These are phyloP conservation scores for Lophotis ruficrista DNA, from an alignment of 2,113 vertebrate genomes.

Conservation along the genomic window DNA sequence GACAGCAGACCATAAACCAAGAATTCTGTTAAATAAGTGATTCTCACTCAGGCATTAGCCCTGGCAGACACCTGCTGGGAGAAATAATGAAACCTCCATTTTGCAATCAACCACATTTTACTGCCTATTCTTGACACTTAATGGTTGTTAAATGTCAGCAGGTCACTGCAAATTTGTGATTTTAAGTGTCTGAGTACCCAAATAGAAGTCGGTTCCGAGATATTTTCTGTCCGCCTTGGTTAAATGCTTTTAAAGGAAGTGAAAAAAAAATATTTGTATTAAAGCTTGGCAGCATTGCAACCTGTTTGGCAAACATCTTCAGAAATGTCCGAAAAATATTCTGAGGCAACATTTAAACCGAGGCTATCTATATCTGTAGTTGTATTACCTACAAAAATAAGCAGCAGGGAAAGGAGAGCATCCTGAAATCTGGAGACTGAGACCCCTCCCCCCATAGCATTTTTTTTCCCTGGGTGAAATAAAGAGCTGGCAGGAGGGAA, in stretches of 20 bases:
- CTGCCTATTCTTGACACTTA: constrained; percentile 48
- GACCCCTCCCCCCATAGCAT: rapidly evolving
- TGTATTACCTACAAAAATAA: neutral
- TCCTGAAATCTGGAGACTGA: neutral
- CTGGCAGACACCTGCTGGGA: constrained; percentile 54
- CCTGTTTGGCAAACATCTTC: neutral
- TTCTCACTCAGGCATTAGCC: constrained; percentile 29
- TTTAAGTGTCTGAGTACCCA: constrained; percentile 45
- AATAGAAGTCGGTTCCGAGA: neutral
- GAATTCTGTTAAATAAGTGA: constrained; percentile 56
- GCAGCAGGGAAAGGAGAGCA: neutral
- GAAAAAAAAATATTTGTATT: neutral
- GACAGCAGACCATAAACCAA: constrained; percentile 47
- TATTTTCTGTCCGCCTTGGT: neutral
- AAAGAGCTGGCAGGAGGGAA: neutral
- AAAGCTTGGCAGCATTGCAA: neutral
- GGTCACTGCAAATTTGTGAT: constrained; percentile 49
- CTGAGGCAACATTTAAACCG: neutral
- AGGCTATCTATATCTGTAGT: neutral
- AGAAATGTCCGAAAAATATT: neutral
- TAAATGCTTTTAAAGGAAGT: neutral
- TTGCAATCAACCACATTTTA: constrained; percentile 48
- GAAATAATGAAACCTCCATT: constrained; percentile 55
- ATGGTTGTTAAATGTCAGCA: constrained; percentile 24
- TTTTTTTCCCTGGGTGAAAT: neutral